Percentiles rank a stretch among this genome's conserved stretches.
These are phyloP conservation scores for Phodopus roborovskii DNA, from an alignment of 2,113 vertebrate genomes.

Conservation along the genomic window DNA sequence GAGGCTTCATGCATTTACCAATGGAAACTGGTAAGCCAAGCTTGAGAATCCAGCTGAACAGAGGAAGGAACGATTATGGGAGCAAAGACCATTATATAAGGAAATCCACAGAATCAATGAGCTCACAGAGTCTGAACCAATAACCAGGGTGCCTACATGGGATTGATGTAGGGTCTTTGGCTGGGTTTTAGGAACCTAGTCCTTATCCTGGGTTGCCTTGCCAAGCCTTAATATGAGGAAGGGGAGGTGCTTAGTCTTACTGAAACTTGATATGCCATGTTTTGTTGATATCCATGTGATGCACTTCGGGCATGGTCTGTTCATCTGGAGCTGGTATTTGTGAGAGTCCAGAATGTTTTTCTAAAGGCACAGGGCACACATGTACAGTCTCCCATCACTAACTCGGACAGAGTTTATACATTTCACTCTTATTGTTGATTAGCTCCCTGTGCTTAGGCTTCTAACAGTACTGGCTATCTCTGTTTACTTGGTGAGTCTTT, in stretches of 20 bases:
- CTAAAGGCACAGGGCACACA: slow-evolving; percentile 27
- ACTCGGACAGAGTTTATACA: not conserved
- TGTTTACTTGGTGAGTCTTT: not conserved
- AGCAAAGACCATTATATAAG: not conserved
- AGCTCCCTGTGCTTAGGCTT: slow-evolving; percentile 32
- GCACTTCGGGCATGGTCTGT: slow-evolving; percentile 51
- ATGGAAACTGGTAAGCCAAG: not conserved
- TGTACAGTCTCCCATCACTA: slow-evolving; percentile 11
- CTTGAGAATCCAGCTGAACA: not conserved
- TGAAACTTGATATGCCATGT: not conserved
- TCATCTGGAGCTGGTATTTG: slow-evolving; percentile 12
- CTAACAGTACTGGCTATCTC: slow-evolving; percentile 43
- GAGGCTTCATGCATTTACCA: not conserved
- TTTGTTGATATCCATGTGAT: not conserved
- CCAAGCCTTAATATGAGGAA: not conserved
- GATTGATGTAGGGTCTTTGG: not conserved
- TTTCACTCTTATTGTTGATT: slow-evolving; percentile 61
- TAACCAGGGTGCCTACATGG: not conserved
- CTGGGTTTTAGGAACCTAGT: not conserved
- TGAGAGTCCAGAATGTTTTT: slow-evolving; percentile 57
- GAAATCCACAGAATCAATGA: not conserved
- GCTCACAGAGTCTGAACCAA: not conserved
- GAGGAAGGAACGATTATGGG: not conserved
- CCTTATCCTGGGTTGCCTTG: not conserved
- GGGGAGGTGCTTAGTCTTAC: not conserved